A percentile compares a stretch with the other conserved stretches of the same genome.
Conservation (phyloP, 1,140 invertebrate species). For the Calephelis virginiensis region DNA sequence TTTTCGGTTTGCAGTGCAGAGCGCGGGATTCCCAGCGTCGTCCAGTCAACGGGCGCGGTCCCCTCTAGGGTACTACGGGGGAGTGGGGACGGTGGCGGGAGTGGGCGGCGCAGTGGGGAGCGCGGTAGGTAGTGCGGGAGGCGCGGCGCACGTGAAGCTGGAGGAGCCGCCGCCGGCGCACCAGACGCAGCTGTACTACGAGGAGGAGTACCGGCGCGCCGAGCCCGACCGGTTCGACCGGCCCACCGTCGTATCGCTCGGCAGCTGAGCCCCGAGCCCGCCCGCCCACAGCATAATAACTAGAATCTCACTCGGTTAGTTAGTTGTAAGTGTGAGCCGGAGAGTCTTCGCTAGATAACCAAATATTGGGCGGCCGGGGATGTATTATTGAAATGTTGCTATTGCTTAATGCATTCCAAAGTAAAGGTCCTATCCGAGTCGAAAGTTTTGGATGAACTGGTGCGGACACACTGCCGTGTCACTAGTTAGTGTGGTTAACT, state of each 20-base stretch:
- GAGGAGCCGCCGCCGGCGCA: conserved; percentile 23
- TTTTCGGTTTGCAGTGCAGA: conserved; percentile 31
- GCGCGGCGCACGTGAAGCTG: background rate
- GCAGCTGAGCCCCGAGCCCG: conserved; percentile 51
- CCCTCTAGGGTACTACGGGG: background rate
- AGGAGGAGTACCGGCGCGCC: conserved; percentile 43
- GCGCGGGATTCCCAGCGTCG: conserved; percentile 13
- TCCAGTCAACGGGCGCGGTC: background rate
- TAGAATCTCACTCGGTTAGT: conserved; percentile 60
- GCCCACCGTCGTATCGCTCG: conserved; percentile 61
- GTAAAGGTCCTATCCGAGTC: no score
- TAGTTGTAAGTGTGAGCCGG: conserved; percentile 32
- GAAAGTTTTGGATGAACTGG: no score
- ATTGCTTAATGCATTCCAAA: no score
- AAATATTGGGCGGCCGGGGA: conserved; percentile 34
- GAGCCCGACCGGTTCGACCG: conserved; percentile 52
- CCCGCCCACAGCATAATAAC: conserved; percentile 24
- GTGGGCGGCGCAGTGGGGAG: background rate
- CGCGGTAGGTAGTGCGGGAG: background rate
- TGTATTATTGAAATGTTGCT: no score
- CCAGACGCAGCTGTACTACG: conserved; percentile 38
- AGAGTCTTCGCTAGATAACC: conserved; percentile 46
- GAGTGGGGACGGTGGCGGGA: background rate
- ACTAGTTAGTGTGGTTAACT: no score
- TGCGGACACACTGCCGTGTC: no score